A percentile compares a stretch with the other conserved stretches of the same genome.
These are phyloP conservation scores for Xyliphius kryptos DNA, from an alignment of 2,113 vertebrate genomes.

Conservation along the genomic window DNA sequence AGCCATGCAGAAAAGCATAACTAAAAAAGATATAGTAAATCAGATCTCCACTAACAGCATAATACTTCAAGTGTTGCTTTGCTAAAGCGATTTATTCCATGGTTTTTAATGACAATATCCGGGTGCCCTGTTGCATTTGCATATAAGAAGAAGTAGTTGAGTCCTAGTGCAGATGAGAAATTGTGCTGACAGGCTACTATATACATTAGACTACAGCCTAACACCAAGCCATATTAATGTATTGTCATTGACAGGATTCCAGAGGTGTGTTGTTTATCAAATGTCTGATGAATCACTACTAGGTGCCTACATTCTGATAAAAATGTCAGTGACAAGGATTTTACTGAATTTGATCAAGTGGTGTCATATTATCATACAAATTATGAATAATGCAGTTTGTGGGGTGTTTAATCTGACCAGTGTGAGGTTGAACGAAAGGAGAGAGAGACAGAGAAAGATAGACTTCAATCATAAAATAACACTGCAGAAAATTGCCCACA, in stretches of 20 bases:
- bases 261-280: conserved; percentile 13
- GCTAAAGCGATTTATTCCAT: conserved; percentile 13
- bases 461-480: conserved; percentile 4
- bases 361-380: conserved; percentile 30
- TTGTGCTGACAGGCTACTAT: too few species aligned
- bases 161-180: conserved; percentile 15
- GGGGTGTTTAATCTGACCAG: conserved; percentile 26
- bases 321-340: conserved; percentile 4
- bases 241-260: conserved; percentile 11
- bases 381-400: conserved; percentile 38
- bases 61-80: background rate
- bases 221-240: background rate
- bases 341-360: conserved; percentile 27
- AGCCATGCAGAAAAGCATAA: conserved; percentile 48
- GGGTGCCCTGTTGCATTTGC: conserved; percentile 25
- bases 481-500: background rate
- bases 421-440: background rate
- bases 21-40: conserved; percentile 56
- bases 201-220: background rate
- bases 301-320: conserved; percentile 12
- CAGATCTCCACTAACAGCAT: conserved; percentile 28
- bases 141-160: conserved; percentile 10
- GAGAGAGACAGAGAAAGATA: too few species aligned
- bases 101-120: conserved; percentile 6
- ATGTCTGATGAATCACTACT: conserved; percentile 1